These are phyloP conservation scores for Bucco capensis DNA, from an alignment of 2,113 vertebrate genomes.

Conservation along the genomic window DNA sequence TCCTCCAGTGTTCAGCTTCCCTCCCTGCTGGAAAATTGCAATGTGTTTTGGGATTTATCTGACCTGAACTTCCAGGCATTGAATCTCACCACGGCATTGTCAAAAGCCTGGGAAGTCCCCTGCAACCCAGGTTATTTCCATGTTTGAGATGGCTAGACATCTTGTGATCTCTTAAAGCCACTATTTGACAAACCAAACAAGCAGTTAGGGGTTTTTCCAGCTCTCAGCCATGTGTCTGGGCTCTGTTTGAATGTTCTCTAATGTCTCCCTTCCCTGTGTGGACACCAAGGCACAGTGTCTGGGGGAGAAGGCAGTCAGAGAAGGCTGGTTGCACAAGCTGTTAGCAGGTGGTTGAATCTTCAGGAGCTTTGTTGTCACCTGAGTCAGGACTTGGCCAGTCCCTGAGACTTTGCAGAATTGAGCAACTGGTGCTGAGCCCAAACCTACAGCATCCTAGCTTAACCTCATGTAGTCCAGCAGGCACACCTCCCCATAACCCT, in stretches of 20 bases:
- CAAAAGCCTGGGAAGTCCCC: not conserved
- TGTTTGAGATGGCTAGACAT: not conserved
- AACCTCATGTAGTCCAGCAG: not conserved
- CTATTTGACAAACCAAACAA: not conserved
- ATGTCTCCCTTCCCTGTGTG: not conserved
- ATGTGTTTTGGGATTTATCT: conserved; percentile 20
- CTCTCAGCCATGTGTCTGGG: not conserved
- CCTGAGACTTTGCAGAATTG: accelerated
- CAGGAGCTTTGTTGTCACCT: not conserved
- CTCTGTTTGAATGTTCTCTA: not conserved
- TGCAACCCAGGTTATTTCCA: not conserved
- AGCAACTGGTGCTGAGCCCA: not conserved
- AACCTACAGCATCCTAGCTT: not conserved
- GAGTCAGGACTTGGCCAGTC: not conserved
- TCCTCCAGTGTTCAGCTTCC: not conserved
- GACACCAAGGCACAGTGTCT: not conserved
- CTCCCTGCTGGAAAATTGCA: not conserved
- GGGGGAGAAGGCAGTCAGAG: not conserved
- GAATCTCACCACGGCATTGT: not conserved
- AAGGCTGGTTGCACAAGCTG: not conserved
- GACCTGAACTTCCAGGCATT: conserved; percentile 50
- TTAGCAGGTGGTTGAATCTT: not conserved
- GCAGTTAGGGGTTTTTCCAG: not conserved
- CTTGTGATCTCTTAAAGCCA: not conserved
- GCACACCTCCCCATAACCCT: accelerated